Evolutionary conservation across 2,797 vertebrate genomes (phyloP).

Genomic region (Percopsis omiscomaycus): DNA sequence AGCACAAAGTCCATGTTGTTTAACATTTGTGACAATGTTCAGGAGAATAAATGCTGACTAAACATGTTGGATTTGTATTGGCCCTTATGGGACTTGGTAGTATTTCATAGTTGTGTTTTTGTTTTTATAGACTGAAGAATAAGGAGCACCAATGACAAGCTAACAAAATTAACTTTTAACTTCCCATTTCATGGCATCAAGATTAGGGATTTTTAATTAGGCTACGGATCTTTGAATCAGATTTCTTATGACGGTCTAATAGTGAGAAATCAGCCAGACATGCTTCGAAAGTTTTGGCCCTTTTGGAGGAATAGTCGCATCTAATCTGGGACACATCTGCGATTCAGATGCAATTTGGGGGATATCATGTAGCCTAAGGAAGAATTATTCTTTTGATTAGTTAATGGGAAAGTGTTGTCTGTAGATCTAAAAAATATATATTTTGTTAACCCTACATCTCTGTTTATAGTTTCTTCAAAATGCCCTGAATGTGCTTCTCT

Average conservation of each 20-base stretch:
- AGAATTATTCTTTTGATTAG: not conserved
- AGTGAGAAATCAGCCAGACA: not conserved
- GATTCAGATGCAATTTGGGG: slow-evolving; percentile 23
- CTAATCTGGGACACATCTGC: slow-evolving; percentile 27
- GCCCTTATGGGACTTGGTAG: not conserved
- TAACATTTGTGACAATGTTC: not conserved
- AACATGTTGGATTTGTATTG: not conserved
- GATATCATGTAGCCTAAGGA: slow-evolving; percentile 7
- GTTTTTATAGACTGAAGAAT: no score
- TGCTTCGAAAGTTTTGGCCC: not conserved
- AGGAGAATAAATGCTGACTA: not conserved
- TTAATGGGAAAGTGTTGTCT: not conserved
- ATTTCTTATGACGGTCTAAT: not conserved
- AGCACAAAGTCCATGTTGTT: slow-evolving; percentile 3
- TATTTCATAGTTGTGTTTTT: no score
- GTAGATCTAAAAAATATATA: not conserved
- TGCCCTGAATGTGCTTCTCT: slow-evolving; percentile 7
- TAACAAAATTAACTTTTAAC: no score
- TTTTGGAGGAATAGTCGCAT: slow-evolving; percentile 28
- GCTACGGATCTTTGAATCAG: not conserved
- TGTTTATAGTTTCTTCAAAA: not conserved
- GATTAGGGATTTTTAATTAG: not conserved
- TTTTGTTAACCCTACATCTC: not conserved
- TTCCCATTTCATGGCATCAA: not conserved
- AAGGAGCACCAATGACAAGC: no score